phyloP scores from a whole-genome alignment of 2,797 vertebrate genomes.

The Neomorphus geoffroyi region DNA sequence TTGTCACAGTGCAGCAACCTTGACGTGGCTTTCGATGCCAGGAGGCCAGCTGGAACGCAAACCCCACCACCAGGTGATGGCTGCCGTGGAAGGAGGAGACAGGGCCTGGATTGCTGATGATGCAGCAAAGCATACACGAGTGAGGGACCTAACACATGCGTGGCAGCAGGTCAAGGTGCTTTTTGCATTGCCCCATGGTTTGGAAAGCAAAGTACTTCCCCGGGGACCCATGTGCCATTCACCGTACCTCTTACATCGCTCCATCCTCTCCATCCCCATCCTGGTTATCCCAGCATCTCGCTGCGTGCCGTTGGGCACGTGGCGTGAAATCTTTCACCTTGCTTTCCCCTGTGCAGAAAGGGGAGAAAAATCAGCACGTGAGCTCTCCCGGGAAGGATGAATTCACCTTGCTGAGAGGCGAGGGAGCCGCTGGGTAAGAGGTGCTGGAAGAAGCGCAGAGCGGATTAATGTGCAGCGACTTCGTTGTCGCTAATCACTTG shows the following conservation, averaged over 20 bases:
- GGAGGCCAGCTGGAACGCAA: not conserved
- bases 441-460: not conserved
- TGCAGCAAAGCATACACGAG: not conserved
- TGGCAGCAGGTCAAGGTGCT: not conserved
- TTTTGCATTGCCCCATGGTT: not conserved
- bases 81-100: not conserved
- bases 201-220: not conserved
- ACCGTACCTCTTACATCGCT: not conserved
- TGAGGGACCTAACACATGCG: not conserved
- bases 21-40: not conserved
- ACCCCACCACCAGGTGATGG: not conserved
- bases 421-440: not conserved
- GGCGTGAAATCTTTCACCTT: not conserved
- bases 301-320: accelerated
- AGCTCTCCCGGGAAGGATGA: not conserved
- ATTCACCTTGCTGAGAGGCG: conserved; percentile 36
- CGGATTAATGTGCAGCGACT: conserved; percentile 3
- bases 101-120: not conserved
- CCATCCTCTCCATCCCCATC: accelerated
- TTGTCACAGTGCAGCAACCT: not conserved
- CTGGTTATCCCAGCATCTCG: accelerated
- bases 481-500: not conserved
- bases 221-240: not conserved
- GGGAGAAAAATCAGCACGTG: not conserved
- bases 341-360: not conserved